Evolutionary conservation across 2,888 invertebrate species (phyloP).

Genomic region (Acanthosoma haemorrhoidale): DNA sequence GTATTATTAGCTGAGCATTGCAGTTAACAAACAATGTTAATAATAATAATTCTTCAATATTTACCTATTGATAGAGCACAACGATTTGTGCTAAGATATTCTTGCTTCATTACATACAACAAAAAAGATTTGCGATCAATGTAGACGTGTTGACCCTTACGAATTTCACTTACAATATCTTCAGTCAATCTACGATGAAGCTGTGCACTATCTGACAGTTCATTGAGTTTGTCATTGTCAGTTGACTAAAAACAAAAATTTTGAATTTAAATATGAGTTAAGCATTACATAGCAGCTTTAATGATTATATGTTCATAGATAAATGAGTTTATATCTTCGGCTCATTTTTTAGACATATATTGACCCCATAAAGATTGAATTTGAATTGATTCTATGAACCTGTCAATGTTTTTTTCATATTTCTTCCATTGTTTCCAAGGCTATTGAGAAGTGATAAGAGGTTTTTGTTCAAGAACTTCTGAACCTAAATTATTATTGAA

Average conservation of each 20-base stretch:
- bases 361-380: no score
- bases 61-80: slow-evolving; percentile 72
- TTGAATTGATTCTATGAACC: no score
- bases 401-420: no score
- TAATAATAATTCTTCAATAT: no score
- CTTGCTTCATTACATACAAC: slow-evolving; percentile 64
- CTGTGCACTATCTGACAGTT: slow-evolving; percentile 55
- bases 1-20: no score
- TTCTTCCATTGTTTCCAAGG: no score
- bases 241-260: slow-evolving; percentile 49
- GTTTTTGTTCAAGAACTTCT: no score
- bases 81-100: slow-evolving; percentile 58
- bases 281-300: slow-evolving; percentile 25
- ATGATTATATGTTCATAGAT: neutral
- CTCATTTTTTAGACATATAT: neutral
- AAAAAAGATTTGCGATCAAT: slow-evolving; percentile 79
- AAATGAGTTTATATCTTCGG: no score
- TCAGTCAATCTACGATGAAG: slow-evolving; percentile 49
- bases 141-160: slow-evolving; percentile 62
- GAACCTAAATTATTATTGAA: no score
- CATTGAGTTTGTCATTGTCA: slow-evolving; percentile 56
- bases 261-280: no score
- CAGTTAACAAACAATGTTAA: no score
- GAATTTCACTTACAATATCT: slow-evolving; percentile 55
- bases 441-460: no score